Percentiles rank a stretch among this genome's conserved stretches.
These are phyloP conservation scores for Philopotamus ludificatus DNA, from an alignment of 1,140 invertebrate species.

Conservation along the genomic window DNA sequence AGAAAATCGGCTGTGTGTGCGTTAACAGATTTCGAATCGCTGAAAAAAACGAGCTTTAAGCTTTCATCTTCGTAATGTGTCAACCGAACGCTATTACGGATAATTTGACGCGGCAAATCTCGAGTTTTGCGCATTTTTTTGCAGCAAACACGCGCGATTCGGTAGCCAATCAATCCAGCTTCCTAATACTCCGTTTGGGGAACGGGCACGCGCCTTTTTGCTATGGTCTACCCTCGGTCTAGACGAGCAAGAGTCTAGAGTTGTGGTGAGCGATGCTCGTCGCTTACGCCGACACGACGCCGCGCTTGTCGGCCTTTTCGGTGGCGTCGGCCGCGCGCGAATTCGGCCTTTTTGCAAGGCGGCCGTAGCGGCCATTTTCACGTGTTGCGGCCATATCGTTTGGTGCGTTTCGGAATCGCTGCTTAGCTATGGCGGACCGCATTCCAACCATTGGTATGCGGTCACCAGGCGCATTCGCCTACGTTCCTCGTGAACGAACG, in stretches of 20 bases:
- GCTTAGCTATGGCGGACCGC: conserved; percentile 32
- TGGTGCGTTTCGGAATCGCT: not conserved
- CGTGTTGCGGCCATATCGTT: not conserved
- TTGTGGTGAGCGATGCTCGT: not conserved
- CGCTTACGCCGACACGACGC: not conserved
- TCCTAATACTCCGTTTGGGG: too few species aligned
- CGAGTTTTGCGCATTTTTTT: too few species aligned
- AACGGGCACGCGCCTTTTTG: too few species aligned
- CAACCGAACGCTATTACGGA: too few species aligned
- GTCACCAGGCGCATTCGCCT: conserved; percentile 41
- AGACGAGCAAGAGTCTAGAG: not conserved
- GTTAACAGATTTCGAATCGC: too few species aligned
- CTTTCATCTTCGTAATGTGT: too few species aligned
- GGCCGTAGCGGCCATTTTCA: not conserved
- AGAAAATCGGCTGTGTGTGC: too few species aligned
- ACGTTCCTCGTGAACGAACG: conserved; percentile 25
- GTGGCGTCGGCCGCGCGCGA: not conserved
- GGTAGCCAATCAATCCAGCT: too few species aligned
- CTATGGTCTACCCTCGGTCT: too few species aligned
- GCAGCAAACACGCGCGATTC: too few species aligned
- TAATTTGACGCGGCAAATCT: too few species aligned
- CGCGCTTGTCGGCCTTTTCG: conserved; percentile 9
- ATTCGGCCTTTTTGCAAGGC: not conserved
- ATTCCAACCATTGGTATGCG: conserved; percentile 40
- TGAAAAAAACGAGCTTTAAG: too few species aligned